Conservation (phyloP, 2,797 vertebrate species). For the Acestrorhynchus altus region DNA sequence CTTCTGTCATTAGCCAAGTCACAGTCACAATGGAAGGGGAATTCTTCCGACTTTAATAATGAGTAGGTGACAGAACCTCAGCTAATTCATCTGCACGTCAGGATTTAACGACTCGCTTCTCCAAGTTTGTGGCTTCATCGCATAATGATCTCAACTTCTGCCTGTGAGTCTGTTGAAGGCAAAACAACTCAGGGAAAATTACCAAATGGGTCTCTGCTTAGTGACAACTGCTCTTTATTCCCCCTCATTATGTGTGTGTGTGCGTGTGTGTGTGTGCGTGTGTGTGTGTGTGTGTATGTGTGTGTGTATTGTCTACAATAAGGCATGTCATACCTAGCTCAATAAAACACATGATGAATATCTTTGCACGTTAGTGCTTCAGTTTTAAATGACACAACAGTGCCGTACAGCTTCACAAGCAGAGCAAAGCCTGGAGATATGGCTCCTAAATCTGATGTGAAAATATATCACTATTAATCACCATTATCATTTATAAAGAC, state of each 20-base stretch:
- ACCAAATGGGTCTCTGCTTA: constrained; percentile 43
- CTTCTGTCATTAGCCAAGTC: constrained; percentile 59
- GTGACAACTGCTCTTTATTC: constrained; percentile 15
- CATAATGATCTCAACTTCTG: constrained; percentile 59
- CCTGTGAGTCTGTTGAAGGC: constrained; percentile 64
- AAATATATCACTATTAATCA: neutral
- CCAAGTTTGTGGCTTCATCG: constrained; percentile 57
- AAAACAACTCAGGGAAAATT: constrained; percentile 68
- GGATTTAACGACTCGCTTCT: constrained; percentile 62
- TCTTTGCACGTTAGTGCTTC: neutral
- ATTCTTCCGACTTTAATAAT: constrained; percentile 71
- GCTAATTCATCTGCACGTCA: constrained; percentile 59
- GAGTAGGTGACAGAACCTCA: constrained; percentile 56
- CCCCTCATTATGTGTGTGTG: constrained; percentile 43
- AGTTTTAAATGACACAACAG: neutral
- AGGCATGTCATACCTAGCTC: neutral
- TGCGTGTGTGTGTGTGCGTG: neutral
- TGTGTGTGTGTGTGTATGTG: no score
- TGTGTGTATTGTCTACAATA: neutral
- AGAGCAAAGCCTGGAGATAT: neutral
- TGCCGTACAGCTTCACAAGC: neutral
- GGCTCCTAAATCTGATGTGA: neutral
- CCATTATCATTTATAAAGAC: neutral
- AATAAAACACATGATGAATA: neutral
- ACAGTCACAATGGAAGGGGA: constrained; percentile 60